A percentile compares a stretch with the other conserved stretches of the same genome.
Conservation (phyloP, 2,113 vertebrate species). For the Hemibagrus wyckioides region DNA sequence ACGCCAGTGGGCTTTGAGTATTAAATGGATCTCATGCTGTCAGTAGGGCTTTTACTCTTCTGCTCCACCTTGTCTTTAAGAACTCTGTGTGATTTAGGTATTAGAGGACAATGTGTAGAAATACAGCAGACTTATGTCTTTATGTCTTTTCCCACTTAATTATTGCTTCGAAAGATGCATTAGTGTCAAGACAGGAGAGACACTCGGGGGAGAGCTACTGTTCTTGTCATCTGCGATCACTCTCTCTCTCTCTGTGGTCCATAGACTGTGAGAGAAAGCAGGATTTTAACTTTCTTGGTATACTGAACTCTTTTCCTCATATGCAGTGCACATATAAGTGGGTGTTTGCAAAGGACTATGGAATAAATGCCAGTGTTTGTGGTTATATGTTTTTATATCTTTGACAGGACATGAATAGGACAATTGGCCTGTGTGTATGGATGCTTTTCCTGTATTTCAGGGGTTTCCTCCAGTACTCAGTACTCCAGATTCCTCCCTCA, state of each 20-base stretch:
- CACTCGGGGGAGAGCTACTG: slow-evolving; percentile 33
- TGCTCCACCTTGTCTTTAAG: neutral
- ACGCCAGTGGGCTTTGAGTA: slow-evolving; percentile 15
- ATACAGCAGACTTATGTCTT: neutral
- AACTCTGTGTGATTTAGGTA: slow-evolving; percentile 17
- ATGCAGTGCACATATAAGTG: neutral
- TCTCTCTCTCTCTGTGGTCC: slow-evolving; percentile 20
- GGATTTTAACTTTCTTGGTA: neutral
- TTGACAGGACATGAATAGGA: neutral
- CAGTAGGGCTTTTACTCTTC: neutral
- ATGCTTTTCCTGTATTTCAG: no score
- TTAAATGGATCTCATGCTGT: neutral
- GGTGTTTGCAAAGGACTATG: neutral
- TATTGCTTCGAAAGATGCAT: slow-evolving; percentile 30
- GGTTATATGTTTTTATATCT: neutral
- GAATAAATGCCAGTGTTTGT: slow-evolving; percentile 4
- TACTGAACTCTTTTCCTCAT: neutral
- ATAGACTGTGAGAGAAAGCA: neutral
- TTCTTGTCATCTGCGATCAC: slow-evolving; percentile 48
- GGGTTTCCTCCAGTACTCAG: no score
- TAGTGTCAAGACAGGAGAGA: slow-evolving; percentile 21
- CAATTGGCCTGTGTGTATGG: neutral
- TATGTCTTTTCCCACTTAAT: slow-evolving; percentile 10
- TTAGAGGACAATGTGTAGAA: slow-evolving; percentile 1
- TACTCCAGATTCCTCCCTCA: no score